Evolutionary conservation across 2,797 vertebrate genomes (phyloP).

Genomic region (Parauchenoglanis punctatus): DNA sequence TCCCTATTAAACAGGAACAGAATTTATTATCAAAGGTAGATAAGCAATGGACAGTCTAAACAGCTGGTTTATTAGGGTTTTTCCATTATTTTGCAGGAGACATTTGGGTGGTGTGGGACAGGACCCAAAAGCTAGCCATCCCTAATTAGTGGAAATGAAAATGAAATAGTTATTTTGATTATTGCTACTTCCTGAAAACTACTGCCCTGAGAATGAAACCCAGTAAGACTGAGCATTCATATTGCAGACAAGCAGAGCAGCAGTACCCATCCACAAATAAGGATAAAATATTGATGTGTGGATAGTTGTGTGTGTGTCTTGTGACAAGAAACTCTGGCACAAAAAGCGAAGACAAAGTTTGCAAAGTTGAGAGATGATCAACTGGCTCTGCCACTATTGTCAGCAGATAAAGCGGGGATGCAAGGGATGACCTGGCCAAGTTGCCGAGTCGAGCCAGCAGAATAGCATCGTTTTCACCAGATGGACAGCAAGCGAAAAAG

Average conservation of each 20-base stretch:
- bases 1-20: not conserved
- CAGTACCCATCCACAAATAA: not conserved
- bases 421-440: constrained; percentile 30
- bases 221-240: not conserved
- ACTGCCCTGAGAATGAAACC: not conserved
- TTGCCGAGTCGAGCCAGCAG: constrained; percentile 31
- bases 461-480: constrained; percentile 38
- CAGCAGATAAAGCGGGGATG: constrained; percentile 29
- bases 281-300: constrained; percentile 3
- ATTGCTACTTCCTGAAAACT: not conserved
- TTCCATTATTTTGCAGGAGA: not conserved
- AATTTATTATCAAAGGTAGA: not conserved
- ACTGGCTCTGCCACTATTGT: constrained; percentile 24
- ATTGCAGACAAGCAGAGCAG: not conserved
- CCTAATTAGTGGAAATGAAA: not conserved
- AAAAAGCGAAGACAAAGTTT: constrained; percentile 18
- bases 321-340: constrained; percentile 3
- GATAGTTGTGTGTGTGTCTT: constrained; percentile 4
- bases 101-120: not conserved
- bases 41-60: not conserved
- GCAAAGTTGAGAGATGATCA: constrained; percentile 21
- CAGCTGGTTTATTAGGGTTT: not conserved
- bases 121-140: not conserved
- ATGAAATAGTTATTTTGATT: not conserved
- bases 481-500: constrained; percentile 32